Percentiles rank a stretch among this genome's conserved stretches.
Conservation (phyloP, 2,797 vertebrate genomes). For the Gymnoscopelus braueri region DNA sequence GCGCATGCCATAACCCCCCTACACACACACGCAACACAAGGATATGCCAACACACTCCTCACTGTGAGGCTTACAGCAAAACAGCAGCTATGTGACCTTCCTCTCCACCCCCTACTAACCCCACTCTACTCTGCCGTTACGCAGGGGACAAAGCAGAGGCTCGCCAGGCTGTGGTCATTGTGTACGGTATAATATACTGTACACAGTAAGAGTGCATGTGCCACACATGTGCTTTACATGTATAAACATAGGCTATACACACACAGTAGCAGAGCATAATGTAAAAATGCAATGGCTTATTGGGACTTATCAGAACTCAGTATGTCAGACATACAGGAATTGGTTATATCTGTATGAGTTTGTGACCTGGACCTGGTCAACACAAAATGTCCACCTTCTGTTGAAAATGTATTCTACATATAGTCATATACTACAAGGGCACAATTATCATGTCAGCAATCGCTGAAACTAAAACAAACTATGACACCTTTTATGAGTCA, state of each 20-base stretch:
- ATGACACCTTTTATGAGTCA: slow-evolving; percentile 57
- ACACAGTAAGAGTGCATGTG: not conserved
- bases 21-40: slow-evolving; percentile 57
- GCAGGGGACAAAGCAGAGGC: slow-evolving; percentile 14
- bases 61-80: slow-evolving; percentile 51
- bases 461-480: slow-evolving; percentile 45
- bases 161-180: slow-evolving; percentile 15
- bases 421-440: slow-evolving; percentile 49
- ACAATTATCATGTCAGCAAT: slow-evolving; percentile 51
- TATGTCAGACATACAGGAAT: too few species aligned
- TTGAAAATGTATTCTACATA: not conserved
- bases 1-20: slow-evolving; percentile 64
- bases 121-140: slow-evolving; percentile 42
- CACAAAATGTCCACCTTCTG: too few species aligned
- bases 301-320: not conserved
- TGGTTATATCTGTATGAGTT: too few species aligned
- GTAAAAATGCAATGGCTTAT: not conserved
- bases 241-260: too few species aligned
- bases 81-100: slow-evolving; percentile 64
- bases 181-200: not conserved
- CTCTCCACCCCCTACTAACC: slow-evolving; percentile 39
- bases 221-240: too few species aligned
- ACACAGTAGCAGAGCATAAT: not conserved
- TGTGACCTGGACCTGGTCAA: too few species aligned
- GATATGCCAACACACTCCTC: slow-evolving; percentile 50